Evolutionary conservation across 2,888 invertebrate genomes (phyloP).

Genomic region (Coenonympha glycerion): DNA sequence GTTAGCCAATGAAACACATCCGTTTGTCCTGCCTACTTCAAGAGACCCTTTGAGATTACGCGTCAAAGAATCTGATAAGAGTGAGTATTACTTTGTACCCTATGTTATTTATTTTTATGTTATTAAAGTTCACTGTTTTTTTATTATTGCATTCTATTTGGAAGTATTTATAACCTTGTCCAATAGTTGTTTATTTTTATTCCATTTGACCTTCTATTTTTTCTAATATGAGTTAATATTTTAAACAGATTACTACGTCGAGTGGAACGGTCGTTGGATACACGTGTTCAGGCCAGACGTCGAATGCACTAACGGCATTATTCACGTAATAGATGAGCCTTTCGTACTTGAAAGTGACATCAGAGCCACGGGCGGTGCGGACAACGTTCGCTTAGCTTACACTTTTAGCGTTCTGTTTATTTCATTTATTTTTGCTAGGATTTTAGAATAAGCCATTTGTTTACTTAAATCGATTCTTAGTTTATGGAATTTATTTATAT

Average conservation of each 20-base stretch:
- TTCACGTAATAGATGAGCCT: slow-evolving; percentile 94
- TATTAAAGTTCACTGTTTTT: background rate
- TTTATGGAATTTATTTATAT: background rate
- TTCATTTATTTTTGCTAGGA: slow-evolving; percentile 47
- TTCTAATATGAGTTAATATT: background rate
- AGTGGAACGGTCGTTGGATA: slow-evolving; percentile 90
- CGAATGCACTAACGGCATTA: slow-evolving; percentile 95
- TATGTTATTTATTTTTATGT: background rate
- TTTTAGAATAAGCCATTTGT: slow-evolving; percentile 42
- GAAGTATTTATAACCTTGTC: too few species aligned
- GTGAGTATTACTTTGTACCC: slow-evolving; percentile 39
- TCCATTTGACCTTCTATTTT: background rate
- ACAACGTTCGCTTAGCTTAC: slow-evolving; percentile 40
- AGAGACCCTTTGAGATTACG: slow-evolving; percentile 83
- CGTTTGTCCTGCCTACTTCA: slow-evolving; percentile 81
- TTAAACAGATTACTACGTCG: slow-evolving; percentile 84
- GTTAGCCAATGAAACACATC: slow-evolving; percentile 80
- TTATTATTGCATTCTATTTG: background rate
- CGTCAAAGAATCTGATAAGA: slow-evolving; percentile 85
- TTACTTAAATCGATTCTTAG: slow-evolving; percentile 5
- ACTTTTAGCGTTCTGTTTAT: slow-evolving; percentile 42
- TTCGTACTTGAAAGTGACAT: slow-evolving; percentile 90
- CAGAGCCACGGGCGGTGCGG: slow-evolving; percentile 77
- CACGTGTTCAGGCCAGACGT: slow-evolving; percentile 93
- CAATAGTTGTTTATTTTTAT: too few species aligned